Base-by-base conservation (phyloP, 2,113 vertebrate species). In the Condylura cristata region DNA sequence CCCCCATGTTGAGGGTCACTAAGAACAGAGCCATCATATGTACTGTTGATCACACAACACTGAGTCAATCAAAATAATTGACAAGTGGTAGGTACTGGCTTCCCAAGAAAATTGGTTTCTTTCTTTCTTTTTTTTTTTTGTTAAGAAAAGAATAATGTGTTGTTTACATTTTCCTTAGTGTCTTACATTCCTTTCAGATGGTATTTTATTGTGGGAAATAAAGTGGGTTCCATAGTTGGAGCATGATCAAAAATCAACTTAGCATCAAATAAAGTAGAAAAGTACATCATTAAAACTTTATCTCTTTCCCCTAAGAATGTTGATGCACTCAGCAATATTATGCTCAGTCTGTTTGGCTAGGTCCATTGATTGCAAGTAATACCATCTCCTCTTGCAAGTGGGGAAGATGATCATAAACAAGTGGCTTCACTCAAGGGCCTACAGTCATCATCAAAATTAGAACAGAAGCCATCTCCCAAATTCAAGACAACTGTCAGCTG, bases 281-380 rank as follows among this genome's bases (percentile, higher is more conserved):
- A 89, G 71, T 72, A 93, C 66, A 93, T 78, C 90, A 94, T 94
- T 96, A 96, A 94, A 96, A 87, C 61, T 93, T 94, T 90, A 75
- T 93, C 87, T 95, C 60, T 90, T 93, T 71, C 46, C 71, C 83
- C 34, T 48, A 90, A 74, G 56, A 86, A 75, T 81, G 46, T 26
- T 86, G 58, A 68, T 44, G 56, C 48, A 80, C 39, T 88, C 76
- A 90, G 66, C 17, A 94, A 90, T 86, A 76, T 30, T 61, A 80
- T 30, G 46, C 26, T 80, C 13, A 66, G 79, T 10, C 41, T 70
- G 86, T 95, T 79, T 81, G 74, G 85, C 86, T 46, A 32, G 32
- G 16, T 66, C 79, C 39, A 92, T 66, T 1, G 24, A 91, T 44
- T 80, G 46, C 46, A 93, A 82, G 17, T 65, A 63, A 86, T 30